Base-by-base conservation (phyloP, 2,113 vertebrate species). In the Poicephalus meyeri region DNA sequence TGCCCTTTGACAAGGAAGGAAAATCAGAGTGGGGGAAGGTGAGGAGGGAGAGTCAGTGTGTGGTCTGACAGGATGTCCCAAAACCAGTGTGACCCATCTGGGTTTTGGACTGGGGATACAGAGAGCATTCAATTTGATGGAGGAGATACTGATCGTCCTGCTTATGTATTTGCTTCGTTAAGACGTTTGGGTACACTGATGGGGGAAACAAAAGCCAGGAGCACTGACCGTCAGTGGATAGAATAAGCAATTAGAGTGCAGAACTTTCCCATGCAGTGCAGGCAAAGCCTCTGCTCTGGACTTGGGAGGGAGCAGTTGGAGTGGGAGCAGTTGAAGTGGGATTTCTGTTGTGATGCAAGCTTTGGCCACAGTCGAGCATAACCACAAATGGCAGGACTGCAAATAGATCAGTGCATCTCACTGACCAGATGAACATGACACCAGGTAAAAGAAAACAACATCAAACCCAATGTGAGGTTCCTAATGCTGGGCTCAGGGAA, bases 21-120 rank as follows among this genome's bases (percentile, higher is more conserved):
- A 85, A 86, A 49, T 68, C 13, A 9, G 25, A 70, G 52, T 19
- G 13, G n/a, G 60, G 24, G 47, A 24, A 56, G 64, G 50, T 35
- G 61, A 35, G 63, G 41, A 86, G 4, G 10, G 20, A 23, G 69
- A 66, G 24, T 55, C 46, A 3, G 28, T 72, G 64, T 17, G 37
- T 19, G 14, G 28, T 61, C 77, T 39, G 55, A 25, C 0, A 15
- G 91, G 25, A 10, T n/a, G 37, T 63, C 46, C 44, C 7, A 12
- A 41, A 46, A 42, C 11, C 2, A 1, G 5, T 1, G 2, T 21
- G 41, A 35, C 39, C 28, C 0, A 0, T 37, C 11, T 37, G 56
- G 20, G 8, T n/a, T 76, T 56, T 0, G 4, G 68, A 46, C 4
- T 61, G 28, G 11, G 29, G 26, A 5, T 28, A 28, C 33, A 11